A percentile compares a stretch with the other conserved stretches of the same genome.
These are phyloP conservation scores for Semaprochilodus insignis DNA, from an alignment of 2,797 vertebrate species.

Conservation along the genomic window DNA sequence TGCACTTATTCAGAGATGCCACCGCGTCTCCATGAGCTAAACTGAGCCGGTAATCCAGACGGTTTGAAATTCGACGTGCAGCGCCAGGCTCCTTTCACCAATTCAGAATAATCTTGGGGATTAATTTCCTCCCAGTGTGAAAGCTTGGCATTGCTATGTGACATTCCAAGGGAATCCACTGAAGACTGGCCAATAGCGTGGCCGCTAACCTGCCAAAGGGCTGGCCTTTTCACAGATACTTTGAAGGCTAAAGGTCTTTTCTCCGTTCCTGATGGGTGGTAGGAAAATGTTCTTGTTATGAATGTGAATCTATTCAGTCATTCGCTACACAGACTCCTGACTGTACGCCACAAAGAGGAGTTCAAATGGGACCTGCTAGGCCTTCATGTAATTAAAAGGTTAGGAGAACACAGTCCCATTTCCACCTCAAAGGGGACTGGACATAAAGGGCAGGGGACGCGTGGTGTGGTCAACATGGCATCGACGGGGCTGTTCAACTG, in stretches of 20 bases:
- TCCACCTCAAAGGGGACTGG: constrained; percentile 57
- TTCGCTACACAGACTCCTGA: constrained; percentile 40
- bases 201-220: constrained; percentile 45
- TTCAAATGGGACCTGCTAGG: constrained; percentile 49
- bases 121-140: constrained; percentile 37
- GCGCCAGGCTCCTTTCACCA: constrained; percentile 31
- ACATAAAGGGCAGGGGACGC: constrained; percentile 57
- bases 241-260: constrained; percentile 44
- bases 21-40: constrained; percentile 35
- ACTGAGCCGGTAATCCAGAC: constrained; percentile 25
- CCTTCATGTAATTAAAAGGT: constrained; percentile 65
- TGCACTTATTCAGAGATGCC: constrained; percentile 44
- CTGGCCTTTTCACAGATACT: constrained; percentile 44
- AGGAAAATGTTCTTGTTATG: constrained; percentile 29
- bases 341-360: constrained; percentile 27
- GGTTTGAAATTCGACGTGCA: constrained; percentile 49
- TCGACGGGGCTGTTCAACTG: constrained; percentile 47
- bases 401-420: constrained; percentile 52
- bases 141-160: constrained; percentile 36
- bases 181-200: constrained; percentile 28
- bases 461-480: constrained; percentile 44
- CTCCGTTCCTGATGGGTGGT: constrained; percentile 21
- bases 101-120: constrained; percentile 36
- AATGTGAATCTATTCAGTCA: constrained; percentile 37
- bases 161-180: constrained; percentile 47